Conservation (phyloP, 2,113 vertebrate species). For the Tringa solitaria region DNA sequence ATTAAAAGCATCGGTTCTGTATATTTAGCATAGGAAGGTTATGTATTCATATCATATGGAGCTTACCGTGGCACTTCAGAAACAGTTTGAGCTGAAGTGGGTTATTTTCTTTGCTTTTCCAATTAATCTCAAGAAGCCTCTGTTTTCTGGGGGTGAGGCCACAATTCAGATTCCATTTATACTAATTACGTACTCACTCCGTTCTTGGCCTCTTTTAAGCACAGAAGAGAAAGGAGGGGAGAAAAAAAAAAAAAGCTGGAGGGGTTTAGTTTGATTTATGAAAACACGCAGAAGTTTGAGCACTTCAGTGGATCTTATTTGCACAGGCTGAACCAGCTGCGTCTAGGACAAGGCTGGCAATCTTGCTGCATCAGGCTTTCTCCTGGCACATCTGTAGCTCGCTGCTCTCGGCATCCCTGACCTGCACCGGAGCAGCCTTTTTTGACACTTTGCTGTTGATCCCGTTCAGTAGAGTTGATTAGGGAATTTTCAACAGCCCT, state of each 20-base stretch:
- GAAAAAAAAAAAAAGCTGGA: neutral
- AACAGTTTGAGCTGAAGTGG: constrained; percentile 7
- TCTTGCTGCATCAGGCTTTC: neutral
- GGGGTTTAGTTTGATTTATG: constrained; percentile 19
- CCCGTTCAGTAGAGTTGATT: neutral
- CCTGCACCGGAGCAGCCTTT: neutral
- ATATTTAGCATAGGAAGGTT: neutral
- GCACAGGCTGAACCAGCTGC: neutral
- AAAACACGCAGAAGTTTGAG: constrained; percentile 4
- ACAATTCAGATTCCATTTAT: constrained; percentile 22
- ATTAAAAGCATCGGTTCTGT: neutral
- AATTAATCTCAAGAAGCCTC: constrained; percentile 34
- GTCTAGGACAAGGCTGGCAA: neutral
- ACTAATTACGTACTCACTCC: neutral
- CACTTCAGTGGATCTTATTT: neutral
- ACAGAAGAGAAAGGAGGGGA: neutral
- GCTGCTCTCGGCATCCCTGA: rapidly evolving
- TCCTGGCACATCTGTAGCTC: neutral
- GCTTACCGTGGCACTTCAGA: neutral
- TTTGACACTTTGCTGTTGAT: neutral
- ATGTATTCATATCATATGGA: neutral
- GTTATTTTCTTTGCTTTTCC: constrained; percentile 46
- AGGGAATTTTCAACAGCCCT: neutral
- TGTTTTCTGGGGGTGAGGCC: neutral
- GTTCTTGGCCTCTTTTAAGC: neutral